phyloP scores from a whole-genome alignment of 2,888 invertebrate species.

The Thereva unica region DNA sequence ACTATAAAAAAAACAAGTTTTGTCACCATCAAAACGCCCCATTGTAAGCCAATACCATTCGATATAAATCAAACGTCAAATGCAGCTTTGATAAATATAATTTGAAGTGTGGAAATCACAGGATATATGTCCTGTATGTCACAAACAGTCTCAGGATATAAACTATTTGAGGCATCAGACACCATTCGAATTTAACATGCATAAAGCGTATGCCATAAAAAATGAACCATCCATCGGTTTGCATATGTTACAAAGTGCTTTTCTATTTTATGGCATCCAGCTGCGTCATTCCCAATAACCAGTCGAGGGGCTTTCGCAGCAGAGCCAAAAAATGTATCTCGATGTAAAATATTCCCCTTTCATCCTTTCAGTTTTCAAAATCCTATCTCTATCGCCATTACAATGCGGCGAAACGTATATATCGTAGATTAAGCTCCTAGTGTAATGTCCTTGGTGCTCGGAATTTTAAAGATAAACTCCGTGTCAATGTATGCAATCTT shows the following conservation, averaged over 20 bases:
- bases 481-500: constrained; percentile 23
- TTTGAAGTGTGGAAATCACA: too few species aligned
- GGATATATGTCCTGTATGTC: too few species aligned
- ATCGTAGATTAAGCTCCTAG: constrained; percentile 33
- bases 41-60: too few species aligned
- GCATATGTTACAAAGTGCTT: constrained; percentile 33
- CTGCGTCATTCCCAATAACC: constrained; percentile 19
- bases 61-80: too few species aligned
- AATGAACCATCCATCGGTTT: constrained; percentile 32
- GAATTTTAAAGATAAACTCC: constrained; percentile 26
- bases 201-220: constrained; percentile 30
- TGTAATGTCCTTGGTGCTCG: constrained; percentile 31
- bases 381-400: constrained; percentile 4
- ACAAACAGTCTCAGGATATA: too few species aligned
- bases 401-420: constrained; percentile 33
- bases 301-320: constrained; percentile 4
- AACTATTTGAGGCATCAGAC: too few species aligned
- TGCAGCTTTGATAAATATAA: too few species aligned
- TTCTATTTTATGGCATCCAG: constrained; percentile 32
- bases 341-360: constrained; percentile 24
- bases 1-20: too few species aligned
- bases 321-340: constrained; percentile 19
- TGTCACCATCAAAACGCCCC: too few species aligned
- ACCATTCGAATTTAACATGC: constrained; percentile 12
- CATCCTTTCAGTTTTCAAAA: constrained; percentile 16